Evolutionary conservation across 2,797 vertebrate species (phyloP).

Genomic region (Molossus alvarezi): DNA sequence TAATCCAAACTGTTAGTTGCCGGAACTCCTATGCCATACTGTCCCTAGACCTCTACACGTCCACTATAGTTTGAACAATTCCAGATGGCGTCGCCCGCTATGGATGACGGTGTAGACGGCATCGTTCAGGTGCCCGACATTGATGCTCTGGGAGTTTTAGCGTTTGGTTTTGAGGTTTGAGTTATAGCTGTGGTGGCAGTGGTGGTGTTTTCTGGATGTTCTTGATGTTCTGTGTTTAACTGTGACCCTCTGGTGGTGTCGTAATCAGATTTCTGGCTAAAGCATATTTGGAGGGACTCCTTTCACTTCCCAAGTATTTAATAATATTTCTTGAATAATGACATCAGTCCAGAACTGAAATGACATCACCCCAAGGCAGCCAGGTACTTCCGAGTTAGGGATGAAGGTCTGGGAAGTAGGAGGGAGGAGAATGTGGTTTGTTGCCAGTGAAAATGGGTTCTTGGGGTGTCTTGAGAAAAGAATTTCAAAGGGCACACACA

Average conservation of each 20-base stretch:
- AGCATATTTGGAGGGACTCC: background rate
- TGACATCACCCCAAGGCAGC: background rate
- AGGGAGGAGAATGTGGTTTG: background rate
- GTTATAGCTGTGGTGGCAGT: background rate
- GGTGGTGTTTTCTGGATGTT: background rate
- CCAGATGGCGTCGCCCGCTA: background rate
- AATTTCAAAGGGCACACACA: background rate
- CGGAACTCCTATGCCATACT: background rate
- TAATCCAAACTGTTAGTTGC: background rate
- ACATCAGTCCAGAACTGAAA: background rate
- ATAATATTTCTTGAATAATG: background rate
- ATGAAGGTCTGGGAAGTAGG: background rate
- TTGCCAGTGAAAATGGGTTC: background rate
- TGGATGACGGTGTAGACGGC: background rate
- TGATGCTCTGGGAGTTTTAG: background rate
- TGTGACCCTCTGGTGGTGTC: background rate
- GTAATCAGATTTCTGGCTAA: background rate
- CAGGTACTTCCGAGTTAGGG: slow-evolving; percentile 33
- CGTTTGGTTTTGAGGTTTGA: background rate
- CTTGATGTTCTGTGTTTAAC: background rate
- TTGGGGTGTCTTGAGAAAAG: background rate
- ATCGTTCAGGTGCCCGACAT: background rate
- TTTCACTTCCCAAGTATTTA: slow-evolving; percentile 32
- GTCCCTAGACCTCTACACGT: background rate
- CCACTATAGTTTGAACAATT: background rate